phyloP scores from a whole-genome alignment of 2,113 vertebrate genomes.

The Caranx ignobilis region DNA sequence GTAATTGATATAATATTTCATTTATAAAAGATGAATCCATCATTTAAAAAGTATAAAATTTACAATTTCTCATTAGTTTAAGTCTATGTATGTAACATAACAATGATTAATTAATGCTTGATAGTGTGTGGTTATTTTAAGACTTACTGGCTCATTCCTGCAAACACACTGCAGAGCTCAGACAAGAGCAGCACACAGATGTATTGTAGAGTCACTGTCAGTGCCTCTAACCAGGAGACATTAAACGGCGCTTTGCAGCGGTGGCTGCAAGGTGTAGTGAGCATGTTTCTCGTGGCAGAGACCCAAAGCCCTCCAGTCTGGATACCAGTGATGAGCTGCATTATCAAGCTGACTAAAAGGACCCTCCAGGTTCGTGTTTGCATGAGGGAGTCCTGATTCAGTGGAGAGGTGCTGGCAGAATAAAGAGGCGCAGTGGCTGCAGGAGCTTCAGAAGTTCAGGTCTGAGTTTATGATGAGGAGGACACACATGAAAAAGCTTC shows the following conservation, averaged over 20 bases:
- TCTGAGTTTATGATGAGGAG: constrained; percentile 1
- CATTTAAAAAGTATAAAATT: no score
- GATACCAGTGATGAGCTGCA: constrained; percentile 54
- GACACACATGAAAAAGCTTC: constrained; percentile 5
- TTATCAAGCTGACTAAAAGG: constrained; percentile 48
- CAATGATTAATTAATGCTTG: no score
- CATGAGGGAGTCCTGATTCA: constrained; percentile 58
- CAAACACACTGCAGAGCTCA: constrained; percentile 3
- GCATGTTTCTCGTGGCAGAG: constrained; percentile 48
- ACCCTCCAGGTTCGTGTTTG: constrained; percentile 41
- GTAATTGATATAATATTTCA: no score
- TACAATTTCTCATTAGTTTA: no score
- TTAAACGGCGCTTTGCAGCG: constrained; percentile 21
- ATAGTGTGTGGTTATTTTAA: no score
- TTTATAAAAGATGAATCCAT: no score
- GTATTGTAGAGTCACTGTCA: background rate
- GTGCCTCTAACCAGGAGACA: constrained; percentile 13
- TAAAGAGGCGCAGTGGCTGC: constrained; percentile 36
- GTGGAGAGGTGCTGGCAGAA: constrained; percentile 39
- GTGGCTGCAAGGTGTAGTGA: constrained; percentile 26
- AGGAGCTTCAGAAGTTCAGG: constrained; percentile 25
- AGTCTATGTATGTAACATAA: no score
- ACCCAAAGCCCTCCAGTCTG: constrained; percentile 40
- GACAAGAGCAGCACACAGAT: background rate
- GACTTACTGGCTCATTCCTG: background rate